Evolutionary conservation across 2,797 vertebrate genomes (phyloP).

Genomic region (Chrysocyon brachyurus): DNA sequence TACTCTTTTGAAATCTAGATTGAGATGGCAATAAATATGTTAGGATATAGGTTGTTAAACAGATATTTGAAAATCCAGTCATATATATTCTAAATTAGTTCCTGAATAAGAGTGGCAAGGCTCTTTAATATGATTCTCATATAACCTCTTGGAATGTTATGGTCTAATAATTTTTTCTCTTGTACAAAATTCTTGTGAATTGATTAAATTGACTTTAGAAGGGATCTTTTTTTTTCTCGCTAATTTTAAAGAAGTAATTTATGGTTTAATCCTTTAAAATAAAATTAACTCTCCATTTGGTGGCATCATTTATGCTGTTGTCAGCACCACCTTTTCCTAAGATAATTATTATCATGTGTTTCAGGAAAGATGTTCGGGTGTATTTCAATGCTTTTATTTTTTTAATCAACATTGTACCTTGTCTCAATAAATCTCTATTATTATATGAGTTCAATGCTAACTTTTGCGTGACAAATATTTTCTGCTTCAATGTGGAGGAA

Average conservation of each 20-base stretch:
- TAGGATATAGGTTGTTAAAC: constrained; percentile 34
- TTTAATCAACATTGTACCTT: constrained; percentile 85
- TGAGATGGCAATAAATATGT: constrained; percentile 28
- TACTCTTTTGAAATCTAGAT: constrained; percentile 22
- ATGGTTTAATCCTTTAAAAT: constrained; percentile 79
- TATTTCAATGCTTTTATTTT: constrained; percentile 81
- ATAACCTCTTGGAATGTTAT: constrained; percentile 71
- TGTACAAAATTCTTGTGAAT: constrained; percentile 75
- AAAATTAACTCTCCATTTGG: constrained; percentile 75
- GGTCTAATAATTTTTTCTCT: constrained; percentile 78
- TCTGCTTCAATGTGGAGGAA: constrained; percentile 84
- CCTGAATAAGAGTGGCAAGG: constrained; percentile 7
- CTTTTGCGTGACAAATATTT: constrained; percentile 85
- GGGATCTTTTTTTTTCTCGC: constrained; percentile 66
- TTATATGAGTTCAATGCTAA: constrained; percentile 83
- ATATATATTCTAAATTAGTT: constrained; percentile 69
- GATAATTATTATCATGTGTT: constrained; percentile 80
- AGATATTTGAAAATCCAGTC: constrained; percentile 58
- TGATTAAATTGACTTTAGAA: constrained; percentile 77
- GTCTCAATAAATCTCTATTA: constrained; percentile 85
- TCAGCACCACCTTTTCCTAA: constrained; percentile 75
- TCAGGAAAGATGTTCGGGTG: constrained; percentile 80
- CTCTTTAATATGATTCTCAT: constrained; percentile 66
- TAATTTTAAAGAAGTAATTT: constrained; percentile 81
- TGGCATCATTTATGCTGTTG: constrained; percentile 63